These are phyloP conservation scores for Gavia stellata DNA, from an alignment of 2,113 vertebrate genomes.

Conservation along the genomic window DNA sequence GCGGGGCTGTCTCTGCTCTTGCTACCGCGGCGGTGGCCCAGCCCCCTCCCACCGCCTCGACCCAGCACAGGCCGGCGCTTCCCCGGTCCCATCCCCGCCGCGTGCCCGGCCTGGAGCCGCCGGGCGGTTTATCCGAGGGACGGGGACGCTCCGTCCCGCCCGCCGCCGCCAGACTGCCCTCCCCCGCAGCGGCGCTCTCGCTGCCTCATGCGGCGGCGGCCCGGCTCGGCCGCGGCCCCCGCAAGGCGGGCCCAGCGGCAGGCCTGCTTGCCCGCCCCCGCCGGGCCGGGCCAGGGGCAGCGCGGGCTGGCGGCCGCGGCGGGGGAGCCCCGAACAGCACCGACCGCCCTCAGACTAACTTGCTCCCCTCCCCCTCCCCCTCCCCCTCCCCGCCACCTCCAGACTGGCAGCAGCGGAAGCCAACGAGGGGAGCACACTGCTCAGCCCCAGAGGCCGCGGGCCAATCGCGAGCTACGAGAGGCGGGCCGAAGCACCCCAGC, in stretches of 20 bases:
- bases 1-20: background rate
- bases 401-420: background rate
- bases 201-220: background rate
- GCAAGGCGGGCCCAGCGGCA: background rate
- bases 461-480: background rate
- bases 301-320: background rate
- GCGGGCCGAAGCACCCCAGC: background rate
- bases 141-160: background rate
- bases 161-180: background rate
- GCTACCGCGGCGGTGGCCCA: background rate
- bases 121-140: too few species aligned
- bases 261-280: background rate
- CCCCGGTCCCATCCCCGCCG: background rate
- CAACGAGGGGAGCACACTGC: background rate
- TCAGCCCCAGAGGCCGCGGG: accelerated
- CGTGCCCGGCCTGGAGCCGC: background rate
- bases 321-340: background rate
- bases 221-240: background rate
- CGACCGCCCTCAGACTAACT: background rate
- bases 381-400: background rate
- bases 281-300: too few species aligned
- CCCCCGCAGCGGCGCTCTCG: too few species aligned
- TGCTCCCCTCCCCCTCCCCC: background rate
- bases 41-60: background rate
- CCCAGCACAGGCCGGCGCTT: background rate